phyloP scores from a whole-genome alignment of 2,113 vertebrate species.

The human region GRCh38 chr5:122312501-122313000 shows the following conservation, averaged over 20 bases:
- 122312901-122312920: constrained; percentile 72
- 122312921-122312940: constrained; percentile 48
- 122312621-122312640: background rate
- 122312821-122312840: background rate
- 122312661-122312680: background rate
- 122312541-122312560: background rate
- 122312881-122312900: background rate
- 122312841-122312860: background rate
- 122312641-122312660: background rate
- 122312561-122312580: constrained; percentile 8
- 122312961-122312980: constrained; percentile 71
- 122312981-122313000: constrained; percentile 59
- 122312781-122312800: background rate
- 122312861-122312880: background rate
- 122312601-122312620: background rate
- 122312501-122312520: constrained; percentile 23
- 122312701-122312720: background rate
- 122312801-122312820: background rate
- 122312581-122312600: background rate
- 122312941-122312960: constrained; percentile 74
- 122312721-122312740: background rate
- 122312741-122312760: background rate
- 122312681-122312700: background rate
- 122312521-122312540: background rate
- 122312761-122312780: background rate